These are phyloP conservation scores for Pseudoips prasinana DNA, from an alignment of 2,888 invertebrate genomes.

Conservation along the genomic window DNA sequence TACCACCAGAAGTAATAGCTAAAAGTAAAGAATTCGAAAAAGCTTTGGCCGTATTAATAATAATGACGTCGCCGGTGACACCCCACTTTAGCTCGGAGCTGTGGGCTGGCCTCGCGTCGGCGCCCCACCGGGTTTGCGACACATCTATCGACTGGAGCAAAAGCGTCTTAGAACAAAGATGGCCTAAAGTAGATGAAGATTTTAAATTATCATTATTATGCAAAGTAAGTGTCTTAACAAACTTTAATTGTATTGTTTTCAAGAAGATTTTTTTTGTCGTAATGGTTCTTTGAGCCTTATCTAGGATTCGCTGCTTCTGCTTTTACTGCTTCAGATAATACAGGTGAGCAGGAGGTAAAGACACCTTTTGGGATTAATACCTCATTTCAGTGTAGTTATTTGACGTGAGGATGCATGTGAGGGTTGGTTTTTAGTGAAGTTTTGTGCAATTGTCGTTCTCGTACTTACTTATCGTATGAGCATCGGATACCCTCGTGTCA, in stretches of 20 bases:
- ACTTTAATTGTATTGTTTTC: neutral
- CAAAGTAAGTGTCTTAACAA: constrained; percentile 78
- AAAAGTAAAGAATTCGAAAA: constrained; percentile 88
- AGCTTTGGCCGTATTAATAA: constrained; percentile 89
- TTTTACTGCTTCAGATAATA: no score
- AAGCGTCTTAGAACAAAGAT: constrained; percentile 87
- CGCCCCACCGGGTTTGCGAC: constrained; percentile 80
- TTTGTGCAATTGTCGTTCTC: no score
- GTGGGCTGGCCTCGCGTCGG: constrained; percentile 90
- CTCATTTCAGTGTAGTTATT: no score
- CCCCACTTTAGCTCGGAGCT: constrained; percentile 96
- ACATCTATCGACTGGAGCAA: constrained; percentile 85
- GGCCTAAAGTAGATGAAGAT: constrained; percentile 88
- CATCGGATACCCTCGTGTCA: no score
- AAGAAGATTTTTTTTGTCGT: neutral
- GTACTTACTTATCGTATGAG: no score
- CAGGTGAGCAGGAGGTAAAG: no score
- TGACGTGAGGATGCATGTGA: no score
- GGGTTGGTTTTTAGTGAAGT: no score
- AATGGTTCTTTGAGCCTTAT: no score
- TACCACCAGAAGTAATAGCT: constrained; percentile 82
- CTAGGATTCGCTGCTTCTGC: no score
- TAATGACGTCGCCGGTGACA: constrained; percentile 93
- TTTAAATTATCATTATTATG: constrained; percentile 85
- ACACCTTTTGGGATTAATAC: no score